Evolutionary conservation across 92 coral and sea anemone species (phyloP), one percentile per base, ranked within the genome.

Genomic region (Blastomussa wellsi): DNA sequence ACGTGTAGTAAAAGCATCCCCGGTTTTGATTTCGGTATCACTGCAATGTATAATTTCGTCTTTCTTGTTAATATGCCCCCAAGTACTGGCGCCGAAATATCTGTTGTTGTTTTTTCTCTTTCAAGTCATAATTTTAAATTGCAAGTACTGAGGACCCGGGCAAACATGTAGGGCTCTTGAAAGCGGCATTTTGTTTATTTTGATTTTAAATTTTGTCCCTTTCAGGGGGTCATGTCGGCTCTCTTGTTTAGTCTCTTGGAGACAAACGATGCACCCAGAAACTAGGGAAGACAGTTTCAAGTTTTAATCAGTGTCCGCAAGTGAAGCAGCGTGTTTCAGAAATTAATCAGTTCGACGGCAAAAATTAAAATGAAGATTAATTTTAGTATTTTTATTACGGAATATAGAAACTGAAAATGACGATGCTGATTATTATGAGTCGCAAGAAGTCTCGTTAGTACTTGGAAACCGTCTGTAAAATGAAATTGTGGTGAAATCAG

Each of bases 331-430:
- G 83, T 42, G 22, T 64, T 79, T 79, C 83, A 64, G 38, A 24
- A 64, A 79, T 79, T 49, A 29, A 42, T 29, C n/a, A n/a, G n/a
- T 17, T 38, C 48, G 53, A 55, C 9, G 64, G 20, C 67, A 37
- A 70, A 49, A 70, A 53, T 70, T 70, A 39, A 53, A 70, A 9
- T 71, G 44, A 71, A 82, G 37, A 72, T 82, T 53, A 82, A 82
- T 70, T 24, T 72, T 35, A 38, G 39, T 22, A 71, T 5, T 8
- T 5, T 8, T 32, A 44, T 37, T 9, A 28, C 7, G 20, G 49
- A 72, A 67, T 15, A 31, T 44, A 32, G 29, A 80, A 47, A 70
- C 72, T 52, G 53, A 16, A 41, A 71, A 51, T 38, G 78, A 72
- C 53, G 52, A 49, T 16, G 70, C 41, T 71, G 74, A 82, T 51